A percentile compares a stretch with the other conserved stretches of the same genome.
Evolutionary conservation across 2,888 invertebrate genomes (phyloP).

Genomic region (Temnothorax rugatulus): DNA sequence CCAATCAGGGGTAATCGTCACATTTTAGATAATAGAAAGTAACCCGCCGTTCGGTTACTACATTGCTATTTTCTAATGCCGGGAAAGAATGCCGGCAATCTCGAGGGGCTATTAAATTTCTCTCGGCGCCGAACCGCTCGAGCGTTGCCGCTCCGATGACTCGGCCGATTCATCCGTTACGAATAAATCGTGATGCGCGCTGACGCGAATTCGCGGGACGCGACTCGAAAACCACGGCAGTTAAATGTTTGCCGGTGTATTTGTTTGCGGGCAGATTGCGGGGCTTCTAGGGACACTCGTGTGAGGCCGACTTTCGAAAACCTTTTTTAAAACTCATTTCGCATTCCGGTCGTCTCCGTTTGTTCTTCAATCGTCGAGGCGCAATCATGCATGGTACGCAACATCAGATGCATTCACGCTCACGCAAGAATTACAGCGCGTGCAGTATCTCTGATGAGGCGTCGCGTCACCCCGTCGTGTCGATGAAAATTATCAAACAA

Average conservation of each 20-base stretch:
- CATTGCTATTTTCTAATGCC: constrained; percentile 78
- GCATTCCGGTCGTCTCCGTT: constrained; percentile 59
- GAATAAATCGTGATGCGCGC: constrained; percentile 24
- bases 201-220: neutral
- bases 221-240: neutral
- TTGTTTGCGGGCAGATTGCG: constrained; percentile 2
- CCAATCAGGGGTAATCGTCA: constrained; percentile 50
- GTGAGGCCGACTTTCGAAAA: constrained; percentile 75
- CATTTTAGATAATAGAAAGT: constrained; percentile 71
- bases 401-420: constrained; percentile 23
- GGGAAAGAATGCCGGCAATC: constrained; percentile 72
- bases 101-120: constrained; percentile 81
- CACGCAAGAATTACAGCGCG: constrained; percentile 20
- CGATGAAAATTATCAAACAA: constrained; percentile 25
- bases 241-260: neutral
- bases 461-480: neutral
- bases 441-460: neutral
- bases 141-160: constrained; percentile 54
- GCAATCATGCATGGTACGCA: constrained; percentile 49
- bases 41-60: constrained; percentile 66
- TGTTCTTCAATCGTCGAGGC: constrained; percentile 25
- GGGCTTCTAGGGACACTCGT: neutral
- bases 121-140: constrained; percentile 64
- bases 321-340: constrained; percentile 66
- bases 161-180: constrained; percentile 50